Conservation (phyloP, 2,113 vertebrate species). For the Heterocephalus glaber region DNA sequence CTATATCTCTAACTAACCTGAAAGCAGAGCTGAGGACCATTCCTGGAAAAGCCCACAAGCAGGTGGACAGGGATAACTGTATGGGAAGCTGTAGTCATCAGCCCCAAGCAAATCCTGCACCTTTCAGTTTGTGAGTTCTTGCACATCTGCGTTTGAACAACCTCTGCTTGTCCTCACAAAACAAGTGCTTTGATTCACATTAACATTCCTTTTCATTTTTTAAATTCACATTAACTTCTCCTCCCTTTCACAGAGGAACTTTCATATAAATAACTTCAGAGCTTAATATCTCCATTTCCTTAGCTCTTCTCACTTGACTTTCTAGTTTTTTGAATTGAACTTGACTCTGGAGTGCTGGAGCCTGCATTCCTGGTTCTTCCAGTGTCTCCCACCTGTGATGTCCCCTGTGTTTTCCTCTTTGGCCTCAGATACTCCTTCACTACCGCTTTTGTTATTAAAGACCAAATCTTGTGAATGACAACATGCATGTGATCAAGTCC, state of each 20-base stretch:
- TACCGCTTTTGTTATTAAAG: not conserved
- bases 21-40: not conserved
- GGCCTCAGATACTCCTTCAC: rapidly evolving
- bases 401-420: not conserved
- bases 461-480: not conserved
- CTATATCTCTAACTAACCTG: not conserved
- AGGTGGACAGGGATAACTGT: not conserved
- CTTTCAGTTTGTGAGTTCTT: too few species aligned
- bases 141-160: not conserved
- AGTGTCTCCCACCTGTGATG: not conserved
- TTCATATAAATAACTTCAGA: not conserved
- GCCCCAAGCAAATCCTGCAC: rapidly evolving
- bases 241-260: not conserved
- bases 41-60: not conserved
- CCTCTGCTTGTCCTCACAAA: not conserved
- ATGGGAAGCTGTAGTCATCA: too few species aligned
- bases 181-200: not conserved
- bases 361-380: not conserved
- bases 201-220: not conserved
- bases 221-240: not conserved
- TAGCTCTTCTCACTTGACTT: not conserved
- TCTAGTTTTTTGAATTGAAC: not conserved
- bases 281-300: not conserved
- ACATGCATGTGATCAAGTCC: not conserved
- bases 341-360: not conserved